Evolutionary conservation across 2,113 vertebrate species (phyloP).

Genomic region (Sprattus sprattus): DNA sequence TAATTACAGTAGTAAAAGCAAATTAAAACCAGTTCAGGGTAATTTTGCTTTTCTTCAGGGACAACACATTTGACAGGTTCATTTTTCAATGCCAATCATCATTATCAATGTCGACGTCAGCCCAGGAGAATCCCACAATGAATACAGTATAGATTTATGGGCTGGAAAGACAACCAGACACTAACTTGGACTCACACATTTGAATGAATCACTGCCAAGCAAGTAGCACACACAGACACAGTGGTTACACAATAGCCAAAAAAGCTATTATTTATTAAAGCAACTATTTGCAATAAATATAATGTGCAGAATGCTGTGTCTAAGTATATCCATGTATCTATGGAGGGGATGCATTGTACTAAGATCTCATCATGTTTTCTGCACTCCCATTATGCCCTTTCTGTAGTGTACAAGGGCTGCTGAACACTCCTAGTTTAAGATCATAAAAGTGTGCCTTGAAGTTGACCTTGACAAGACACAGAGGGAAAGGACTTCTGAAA

Average conservation of each 20-base stretch:
- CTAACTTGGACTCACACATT: constrained; percentile 1
- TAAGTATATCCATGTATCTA: too few relatives aligned
- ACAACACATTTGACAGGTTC: neutral
- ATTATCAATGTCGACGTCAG: neutral
- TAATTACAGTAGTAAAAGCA: too few relatives aligned
- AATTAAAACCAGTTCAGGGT: neutral
- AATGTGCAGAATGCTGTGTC: neutral
- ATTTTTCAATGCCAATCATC: neutral
- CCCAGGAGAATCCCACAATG: neutral
- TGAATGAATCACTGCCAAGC: neutral
- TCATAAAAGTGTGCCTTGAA: neutral
- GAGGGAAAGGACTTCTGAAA: neutral
- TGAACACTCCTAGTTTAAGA: neutral
- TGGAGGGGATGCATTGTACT: neutral
- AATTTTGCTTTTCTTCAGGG: neutral
- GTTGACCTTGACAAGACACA: neutral
- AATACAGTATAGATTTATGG: neutral
- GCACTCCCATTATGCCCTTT: neutral
- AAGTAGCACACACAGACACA: neutral
- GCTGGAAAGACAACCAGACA: neutral
- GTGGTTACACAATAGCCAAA: neutral
- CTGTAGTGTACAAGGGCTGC: neutral
- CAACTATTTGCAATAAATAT: neutral
- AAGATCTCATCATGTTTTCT: neutral
- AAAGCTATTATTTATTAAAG: neutral